Evolutionary conservation across 2,888 invertebrate species (phyloP), one percentile per base, ranked within the genome.

Genomic region (Dastarcus helophoroides): DNA sequence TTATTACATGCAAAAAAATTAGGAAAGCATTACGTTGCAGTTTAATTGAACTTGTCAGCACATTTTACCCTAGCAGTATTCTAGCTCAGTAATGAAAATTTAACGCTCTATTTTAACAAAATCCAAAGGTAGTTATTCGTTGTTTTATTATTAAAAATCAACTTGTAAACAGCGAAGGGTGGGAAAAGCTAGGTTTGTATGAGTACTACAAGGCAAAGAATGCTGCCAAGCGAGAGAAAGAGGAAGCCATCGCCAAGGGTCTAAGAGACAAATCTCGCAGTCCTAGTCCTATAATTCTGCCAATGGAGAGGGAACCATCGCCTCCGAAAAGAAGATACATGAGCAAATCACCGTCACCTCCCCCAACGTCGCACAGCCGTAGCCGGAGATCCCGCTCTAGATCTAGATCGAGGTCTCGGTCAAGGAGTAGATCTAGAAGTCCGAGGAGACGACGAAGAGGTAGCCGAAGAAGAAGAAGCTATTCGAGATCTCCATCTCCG

Each of bases 141-240:
- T n/a, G n/a, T 17, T 6, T 17, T 17, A 17, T 17, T 17, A 8
- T 17, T 17, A 8, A 7, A 34, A 31, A n/a, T n/a, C n/a, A n/a
- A n/a, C n/a, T 38, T 34, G 35, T 27, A 53, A 64, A 32, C 58
- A 82, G 82, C 60, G 95, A 97, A 62, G 97, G 97, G 15, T 98
- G 97, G 97, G 98, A 98, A 61, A 91, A 91, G 62, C 69, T 95
- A 52, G 95, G 93, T 39, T 69, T 98, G 32, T 94, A 93, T 60
- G 97, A 98, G 64, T 98, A 93, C 65, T 95, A 90, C 64, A 90
- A 91, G 64, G 89, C 91, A 4, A 98, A 97, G 64, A 86, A 90
- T 59, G 74, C 79, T 36, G 90, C 93, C 2, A 77, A 80, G 44
- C 88, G 86, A 54, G 76, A 81, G 53, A 90, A 89, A 55, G 85